Conservation (phyloP, 2,888 invertebrate genomes). For the Agrotis clavis region DNA sequence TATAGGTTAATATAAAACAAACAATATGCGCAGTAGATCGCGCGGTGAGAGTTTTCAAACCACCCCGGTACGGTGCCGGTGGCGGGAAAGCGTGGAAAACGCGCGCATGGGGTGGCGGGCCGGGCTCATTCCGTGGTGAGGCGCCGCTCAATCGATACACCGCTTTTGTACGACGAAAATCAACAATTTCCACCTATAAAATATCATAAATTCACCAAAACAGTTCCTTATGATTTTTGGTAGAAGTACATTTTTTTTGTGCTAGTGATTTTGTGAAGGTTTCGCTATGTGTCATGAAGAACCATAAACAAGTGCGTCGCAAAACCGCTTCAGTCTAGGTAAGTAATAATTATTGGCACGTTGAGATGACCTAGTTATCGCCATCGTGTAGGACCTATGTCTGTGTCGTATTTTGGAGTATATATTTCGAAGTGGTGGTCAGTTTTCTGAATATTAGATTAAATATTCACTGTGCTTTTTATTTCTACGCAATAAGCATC, state of each 20-base stretch:
- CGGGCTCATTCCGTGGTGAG: conserved; percentile 83
- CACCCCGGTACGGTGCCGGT: conserved; percentile 64
- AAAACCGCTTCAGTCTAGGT: conserved; percentile 81
- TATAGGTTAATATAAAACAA: conserved; percentile 66
- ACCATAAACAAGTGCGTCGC: conserved; percentile 79
- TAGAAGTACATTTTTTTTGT: conserved; percentile 39
- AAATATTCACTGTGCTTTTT: not conserved
- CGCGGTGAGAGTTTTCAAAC: conserved; percentile 69
- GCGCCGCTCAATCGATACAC: conserved; percentile 87
- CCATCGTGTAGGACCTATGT: conserved; percentile 49
- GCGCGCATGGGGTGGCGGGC: conserved; percentile 81
- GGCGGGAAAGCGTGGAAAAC: conserved; percentile 88
- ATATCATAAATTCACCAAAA: conserved; percentile 57
- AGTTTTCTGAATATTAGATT: conserved; percentile 2
- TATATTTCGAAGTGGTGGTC: conserved; percentile 13
- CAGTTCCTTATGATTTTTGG: conserved; percentile 49
- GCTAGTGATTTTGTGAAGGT: conserved; percentile 53
- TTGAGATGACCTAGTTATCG: conserved; percentile 87
- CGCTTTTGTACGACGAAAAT: conserved; percentile 71
- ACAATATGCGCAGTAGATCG: conserved; percentile 72
- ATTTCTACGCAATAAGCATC: conserved; percentile 15
- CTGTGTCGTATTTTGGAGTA: conserved; percentile 38
- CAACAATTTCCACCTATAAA: conserved; percentile 62
- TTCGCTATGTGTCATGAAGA: conserved; percentile 53
- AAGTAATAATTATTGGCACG: conserved; percentile 88